These are phyloP conservation scores for Echinometra lucunter DNA, from an alignment of 53 echinoderm and acorn worm species.

Conservation along the genomic window DNA sequence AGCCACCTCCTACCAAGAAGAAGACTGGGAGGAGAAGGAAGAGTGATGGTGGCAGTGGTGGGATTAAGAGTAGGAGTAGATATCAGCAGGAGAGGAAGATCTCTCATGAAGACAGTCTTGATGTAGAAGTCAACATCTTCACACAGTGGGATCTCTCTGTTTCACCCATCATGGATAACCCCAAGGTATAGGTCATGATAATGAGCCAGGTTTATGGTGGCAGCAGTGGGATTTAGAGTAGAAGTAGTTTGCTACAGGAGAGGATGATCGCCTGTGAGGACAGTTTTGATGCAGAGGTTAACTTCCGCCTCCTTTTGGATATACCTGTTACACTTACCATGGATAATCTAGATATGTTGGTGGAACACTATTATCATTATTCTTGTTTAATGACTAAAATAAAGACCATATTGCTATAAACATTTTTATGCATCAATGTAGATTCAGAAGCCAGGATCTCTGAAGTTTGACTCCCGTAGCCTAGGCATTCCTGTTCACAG, in stretches of 20 bases:
- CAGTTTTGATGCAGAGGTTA: conserved; percentile 64
- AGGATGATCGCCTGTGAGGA: conserved; percentile 67
- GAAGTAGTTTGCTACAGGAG: conserved; percentile 71
- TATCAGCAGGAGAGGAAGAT: conserved; percentile 72
- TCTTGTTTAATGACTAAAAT: not conserved
- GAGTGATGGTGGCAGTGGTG: conserved; percentile 69
- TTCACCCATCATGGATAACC: conserved; percentile 91
- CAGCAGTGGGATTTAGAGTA: conserved; percentile 56
- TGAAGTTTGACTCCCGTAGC: conserved; percentile 87
- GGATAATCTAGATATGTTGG: conserved; percentile 88
- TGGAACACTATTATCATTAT: not conserved
- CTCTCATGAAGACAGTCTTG: conserved; percentile 67
- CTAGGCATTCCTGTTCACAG: conserved; percentile 81
- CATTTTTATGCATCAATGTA: conserved; percentile 29
- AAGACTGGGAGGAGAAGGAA: conserved; percentile 74
- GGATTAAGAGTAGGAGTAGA: conserved; percentile 61
- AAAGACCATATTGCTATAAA: not conserved
- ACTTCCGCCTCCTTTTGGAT: conserved; percentile 91
- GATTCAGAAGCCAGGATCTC: conserved; percentile 93
- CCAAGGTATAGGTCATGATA: conserved; percentile 78
- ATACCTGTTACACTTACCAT: conserved; percentile 84
- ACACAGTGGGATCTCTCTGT: conserved; percentile 93
- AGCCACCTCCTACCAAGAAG: conserved; percentile 77
- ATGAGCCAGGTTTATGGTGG: conserved; percentile 22
- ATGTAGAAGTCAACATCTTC: conserved; percentile 79